These are phyloP conservation scores for Habropoda laboriosa DNA, from an alignment of 1,140 invertebrate genomes.

Conservation along the genomic window DNA sequence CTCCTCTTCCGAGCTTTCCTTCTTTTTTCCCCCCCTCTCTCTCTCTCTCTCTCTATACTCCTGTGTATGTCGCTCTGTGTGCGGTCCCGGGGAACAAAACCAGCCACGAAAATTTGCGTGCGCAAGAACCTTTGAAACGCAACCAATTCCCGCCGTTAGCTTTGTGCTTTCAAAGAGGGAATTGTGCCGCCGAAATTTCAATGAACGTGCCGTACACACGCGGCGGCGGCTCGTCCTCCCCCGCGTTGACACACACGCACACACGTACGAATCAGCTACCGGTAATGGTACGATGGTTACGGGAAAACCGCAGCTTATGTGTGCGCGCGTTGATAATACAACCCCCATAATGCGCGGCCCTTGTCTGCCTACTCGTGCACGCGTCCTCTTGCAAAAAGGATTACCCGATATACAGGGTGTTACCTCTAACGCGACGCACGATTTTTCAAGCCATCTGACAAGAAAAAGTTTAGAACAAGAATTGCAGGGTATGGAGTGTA, in stretches of 20 bases:
- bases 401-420: background rate
- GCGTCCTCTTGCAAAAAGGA: background rate
- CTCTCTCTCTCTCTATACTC: background rate
- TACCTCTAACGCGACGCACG: no score
- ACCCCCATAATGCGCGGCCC: background rate
- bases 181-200: constrained; percentile 50
- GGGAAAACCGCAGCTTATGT: constrained; percentile 28
- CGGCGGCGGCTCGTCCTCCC: no score
- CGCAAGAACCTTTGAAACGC: constrained; percentile 21
- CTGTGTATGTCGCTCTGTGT: no score
- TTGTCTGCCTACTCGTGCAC: background rate
- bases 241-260: no score
- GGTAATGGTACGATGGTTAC: constrained; percentile 33
- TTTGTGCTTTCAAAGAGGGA: constrained; percentile 36
- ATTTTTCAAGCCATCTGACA: no score
- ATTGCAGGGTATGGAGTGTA: no score
- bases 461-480: no score
- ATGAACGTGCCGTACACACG: background rate
- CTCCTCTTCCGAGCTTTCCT: background rate
- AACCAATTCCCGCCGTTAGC: constrained; percentile 31
- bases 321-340: constrained; percentile 31
- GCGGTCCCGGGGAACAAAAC: constrained; percentile 25
- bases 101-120: constrained; percentile 34
- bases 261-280: background rate
- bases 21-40: background rate